Conservation (phyloP, 2,888 invertebrate genomes). For the Archaeoteleia sp. region DNA sequence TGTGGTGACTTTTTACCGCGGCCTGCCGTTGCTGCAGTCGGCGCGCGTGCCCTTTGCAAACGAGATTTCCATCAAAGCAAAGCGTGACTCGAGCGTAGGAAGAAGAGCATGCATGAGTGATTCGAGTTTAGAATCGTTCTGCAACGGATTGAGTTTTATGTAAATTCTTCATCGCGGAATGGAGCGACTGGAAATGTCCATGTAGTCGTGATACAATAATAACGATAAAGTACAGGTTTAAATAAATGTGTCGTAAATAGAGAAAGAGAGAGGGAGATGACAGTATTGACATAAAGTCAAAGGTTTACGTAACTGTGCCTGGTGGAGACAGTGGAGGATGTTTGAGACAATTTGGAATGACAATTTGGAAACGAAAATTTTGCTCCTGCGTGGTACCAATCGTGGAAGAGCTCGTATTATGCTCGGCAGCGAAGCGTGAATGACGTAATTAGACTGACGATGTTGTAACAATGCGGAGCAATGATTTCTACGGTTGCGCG, state of each 20-base stretch:
- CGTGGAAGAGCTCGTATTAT: too few species aligned
- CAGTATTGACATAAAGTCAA: too few species aligned
- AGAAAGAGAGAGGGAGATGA: too few species aligned
- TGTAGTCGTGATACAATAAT: conserved; percentile 8
- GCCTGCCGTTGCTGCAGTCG: conserved; percentile 40
- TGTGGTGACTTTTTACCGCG: conserved; percentile 50
- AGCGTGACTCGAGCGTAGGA: conserved; percentile 50
- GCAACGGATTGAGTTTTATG: conserved; percentile 37
- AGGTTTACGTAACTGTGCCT: too few species aligned
- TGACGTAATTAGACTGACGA: conserved; percentile 46
- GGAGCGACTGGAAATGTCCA: conserved; percentile 4
- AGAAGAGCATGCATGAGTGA: conserved; percentile 44
- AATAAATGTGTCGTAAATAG: too few species aligned
- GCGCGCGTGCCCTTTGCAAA: conserved; percentile 53
- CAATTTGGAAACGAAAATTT: too few species aligned
- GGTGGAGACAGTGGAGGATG: too few species aligned
- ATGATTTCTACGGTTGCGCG: conserved; percentile 41
- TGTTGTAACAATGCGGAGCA: conserved; percentile 37
- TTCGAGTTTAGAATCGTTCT: conserved; percentile 30
- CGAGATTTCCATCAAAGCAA: conserved; percentile 52
- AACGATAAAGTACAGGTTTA: too few species aligned
- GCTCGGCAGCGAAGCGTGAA: conserved; percentile 47
- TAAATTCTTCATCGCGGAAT: conserved; percentile 4
- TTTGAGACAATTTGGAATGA: too few species aligned
- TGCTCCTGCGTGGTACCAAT: too few species aligned